Conservation (phyloP, 30 jellyfish, hydroid and myxozoan genomes). For the Turritopsis rubra region DNA sequence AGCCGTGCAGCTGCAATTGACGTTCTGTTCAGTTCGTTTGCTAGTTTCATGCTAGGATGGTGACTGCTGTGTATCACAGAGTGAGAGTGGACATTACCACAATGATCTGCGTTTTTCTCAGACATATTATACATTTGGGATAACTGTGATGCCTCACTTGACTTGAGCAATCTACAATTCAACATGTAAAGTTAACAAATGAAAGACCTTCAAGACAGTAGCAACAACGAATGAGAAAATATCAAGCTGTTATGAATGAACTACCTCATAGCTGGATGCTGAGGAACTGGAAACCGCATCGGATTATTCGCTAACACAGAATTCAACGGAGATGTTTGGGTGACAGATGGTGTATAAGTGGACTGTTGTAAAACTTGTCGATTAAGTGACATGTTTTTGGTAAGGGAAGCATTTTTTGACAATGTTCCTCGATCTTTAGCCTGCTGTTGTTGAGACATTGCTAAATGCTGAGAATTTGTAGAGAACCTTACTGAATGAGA, state of each 20-base stretch:
- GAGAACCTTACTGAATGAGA: not conserved
- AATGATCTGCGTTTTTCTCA: not conserved
- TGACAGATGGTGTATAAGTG: not conserved
- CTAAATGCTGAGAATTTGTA: not conserved
- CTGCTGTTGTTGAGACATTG: not conserved
- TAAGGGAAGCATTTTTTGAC: not conserved
- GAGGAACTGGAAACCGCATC: slow-evolving; percentile 2
- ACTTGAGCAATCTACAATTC: not conserved
- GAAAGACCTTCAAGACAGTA: too few species aligned
- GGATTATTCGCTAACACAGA: not conserved
- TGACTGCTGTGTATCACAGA: not conserved
- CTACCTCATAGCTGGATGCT: slow-evolving; percentile 8
- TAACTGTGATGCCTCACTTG: not conserved
- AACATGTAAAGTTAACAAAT: not conserved
- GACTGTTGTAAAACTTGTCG: not conserved
- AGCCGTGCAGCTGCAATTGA: not conserved
- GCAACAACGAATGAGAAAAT: not conserved
- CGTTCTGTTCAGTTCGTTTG: not conserved
- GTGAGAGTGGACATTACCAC: not conserved
- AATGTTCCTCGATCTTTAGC: not conserved
- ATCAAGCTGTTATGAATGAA: not conserved
- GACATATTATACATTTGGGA: not conserved
- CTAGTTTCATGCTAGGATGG: not conserved
- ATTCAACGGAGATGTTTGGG: not conserved
- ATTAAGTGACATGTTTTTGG: not conserved